These are phyloP conservation scores for Chelonoidis abingdonii DNA, from an alignment of 2,113 vertebrate species.

Conservation along the genomic window DNA sequence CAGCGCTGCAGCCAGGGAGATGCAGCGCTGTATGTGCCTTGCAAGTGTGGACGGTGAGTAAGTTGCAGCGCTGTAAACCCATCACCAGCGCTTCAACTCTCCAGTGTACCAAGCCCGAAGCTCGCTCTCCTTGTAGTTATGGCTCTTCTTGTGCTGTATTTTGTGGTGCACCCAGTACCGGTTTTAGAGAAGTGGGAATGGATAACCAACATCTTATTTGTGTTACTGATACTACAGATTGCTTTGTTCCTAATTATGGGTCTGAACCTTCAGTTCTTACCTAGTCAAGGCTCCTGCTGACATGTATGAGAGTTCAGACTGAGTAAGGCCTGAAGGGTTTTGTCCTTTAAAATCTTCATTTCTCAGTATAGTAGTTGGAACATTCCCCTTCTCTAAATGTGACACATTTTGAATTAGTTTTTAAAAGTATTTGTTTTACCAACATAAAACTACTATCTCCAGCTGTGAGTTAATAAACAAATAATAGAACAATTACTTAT, in stretches of 20 bases:
- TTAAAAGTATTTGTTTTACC: neutral
- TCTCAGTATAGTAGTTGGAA: neutral
- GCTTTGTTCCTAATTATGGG: neutral
- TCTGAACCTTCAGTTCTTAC: neutral
- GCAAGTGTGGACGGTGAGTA: no score
- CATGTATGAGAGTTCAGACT: neutral
- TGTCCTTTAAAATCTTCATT: neutral
- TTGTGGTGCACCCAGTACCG: neutral
- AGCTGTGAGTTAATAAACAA: neutral
- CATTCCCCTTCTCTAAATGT: neutral
- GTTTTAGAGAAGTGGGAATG: accelerated
- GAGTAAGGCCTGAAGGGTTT: neutral
- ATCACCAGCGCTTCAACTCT: no score
- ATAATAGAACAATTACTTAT: neutral
- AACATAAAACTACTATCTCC: neutral
- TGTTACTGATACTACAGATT: neutral
- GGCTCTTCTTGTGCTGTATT: neutral
- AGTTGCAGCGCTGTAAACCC: no score
- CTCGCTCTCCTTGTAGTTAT: neutral
- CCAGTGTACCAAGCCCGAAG: no score
- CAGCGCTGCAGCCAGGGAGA: no score
- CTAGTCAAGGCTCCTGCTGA: neutral
- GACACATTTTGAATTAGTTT: neutral
- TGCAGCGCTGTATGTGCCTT: no score
- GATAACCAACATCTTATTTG: neutral